Base-by-base conservation (phyloP, 2,888 invertebrate genomes). In the Aphrophora alni region DNA sequence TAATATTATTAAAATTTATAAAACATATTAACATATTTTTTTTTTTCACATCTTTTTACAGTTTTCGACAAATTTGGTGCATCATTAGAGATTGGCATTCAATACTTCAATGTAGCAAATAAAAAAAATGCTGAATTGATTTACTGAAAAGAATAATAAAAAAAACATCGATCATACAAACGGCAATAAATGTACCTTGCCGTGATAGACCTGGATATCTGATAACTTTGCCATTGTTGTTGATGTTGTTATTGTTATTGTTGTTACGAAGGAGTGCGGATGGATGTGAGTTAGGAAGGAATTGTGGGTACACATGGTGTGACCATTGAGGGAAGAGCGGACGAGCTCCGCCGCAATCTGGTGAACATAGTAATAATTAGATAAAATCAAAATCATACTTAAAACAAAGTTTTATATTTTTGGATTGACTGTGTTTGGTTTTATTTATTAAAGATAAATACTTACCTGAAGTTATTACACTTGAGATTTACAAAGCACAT, bases 291-390 rank as follows among this genome's bases (percentile, higher is more conserved):
- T 88, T 85, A 87, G 88, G 86, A 89, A 97, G 93, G 92, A 96
- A 97, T 92, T 97, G 96, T 87, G 97, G 96, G 90, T 96, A 96
- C 88, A 97, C 96, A 91, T 96, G 96, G 91, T 96, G 96, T 87
- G 96, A 96, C 96, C 97, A 97, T 91, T 97, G 96, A 86, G 96
- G 96, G 90, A 97, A 97, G 89, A 96, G 92, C 87, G 96, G 96
- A 88, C 95, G 92, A 87, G 94, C 92, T 89, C 94, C 85, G 82
- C 84, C 84, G 85, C 85, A 84, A 85, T 84, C 85, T 84, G 85
- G 78, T 72, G 78, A 68, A 82, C 69, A 79, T 68, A 79, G n/a
- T 59, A 4, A 59, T 59, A 2, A 59, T 21, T 59, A 59, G 5
- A 59, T 44, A 14, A 2, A 33, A 33, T 14, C 44, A 14, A n/a